Evolutionary conservation across 2,113 vertebrate species (phyloP).

Genomic region (Calidris pugnax): DNA sequence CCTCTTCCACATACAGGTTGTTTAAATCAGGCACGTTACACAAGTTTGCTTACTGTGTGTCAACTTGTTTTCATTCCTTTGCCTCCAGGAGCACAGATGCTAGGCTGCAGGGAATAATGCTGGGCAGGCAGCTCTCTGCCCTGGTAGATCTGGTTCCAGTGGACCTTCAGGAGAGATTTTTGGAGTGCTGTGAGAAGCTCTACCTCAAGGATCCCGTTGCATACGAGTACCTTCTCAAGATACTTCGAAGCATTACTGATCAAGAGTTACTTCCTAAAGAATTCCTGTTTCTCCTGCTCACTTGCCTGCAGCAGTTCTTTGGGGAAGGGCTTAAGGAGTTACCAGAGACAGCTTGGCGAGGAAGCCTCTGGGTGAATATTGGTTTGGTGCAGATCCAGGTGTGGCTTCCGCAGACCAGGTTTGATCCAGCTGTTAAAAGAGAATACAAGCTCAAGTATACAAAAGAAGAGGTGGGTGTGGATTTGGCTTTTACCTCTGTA

Average conservation of each 20-base stretch:
- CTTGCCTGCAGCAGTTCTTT: slow-evolving; percentile 85
- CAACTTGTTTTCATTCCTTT: background rate
- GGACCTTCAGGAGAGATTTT: slow-evolving; percentile 79
- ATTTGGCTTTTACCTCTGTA: background rate
- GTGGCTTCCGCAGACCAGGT: slow-evolving; percentile 91
- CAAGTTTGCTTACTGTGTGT: background rate
- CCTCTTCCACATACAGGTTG: background rate
- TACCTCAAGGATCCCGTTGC: slow-evolving; percentile 73
- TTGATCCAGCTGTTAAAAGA: slow-evolving; percentile 93
- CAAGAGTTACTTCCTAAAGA: slow-evolving; percentile 82
- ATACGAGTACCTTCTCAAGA: slow-evolving; percentile 81
- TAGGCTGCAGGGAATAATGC: slow-evolving; percentile 82
- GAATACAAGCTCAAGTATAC: slow-evolving; percentile 90
- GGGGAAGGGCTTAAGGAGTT: slow-evolving; percentile 75
- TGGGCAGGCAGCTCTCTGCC: slow-evolving; percentile 83
- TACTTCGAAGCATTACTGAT: slow-evolving; percentile 77
- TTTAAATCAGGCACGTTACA: background rate
- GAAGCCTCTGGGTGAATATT: slow-evolving; percentile 91
- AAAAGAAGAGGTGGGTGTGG: slow-evolving; percentile 86
- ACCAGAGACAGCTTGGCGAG: slow-evolving; percentile 76
- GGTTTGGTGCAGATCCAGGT: slow-evolving; percentile 90
- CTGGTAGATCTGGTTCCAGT: slow-evolving; percentile 84
- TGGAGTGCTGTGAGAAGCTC: slow-evolving; percentile 83
- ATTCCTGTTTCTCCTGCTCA: slow-evolving; percentile 79
- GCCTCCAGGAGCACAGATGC: slow-evolving; percentile 80